Evolutionary conservation across 2,113 vertebrate species (phyloP).

Genomic region (Ondatra zibethicus): DNA sequence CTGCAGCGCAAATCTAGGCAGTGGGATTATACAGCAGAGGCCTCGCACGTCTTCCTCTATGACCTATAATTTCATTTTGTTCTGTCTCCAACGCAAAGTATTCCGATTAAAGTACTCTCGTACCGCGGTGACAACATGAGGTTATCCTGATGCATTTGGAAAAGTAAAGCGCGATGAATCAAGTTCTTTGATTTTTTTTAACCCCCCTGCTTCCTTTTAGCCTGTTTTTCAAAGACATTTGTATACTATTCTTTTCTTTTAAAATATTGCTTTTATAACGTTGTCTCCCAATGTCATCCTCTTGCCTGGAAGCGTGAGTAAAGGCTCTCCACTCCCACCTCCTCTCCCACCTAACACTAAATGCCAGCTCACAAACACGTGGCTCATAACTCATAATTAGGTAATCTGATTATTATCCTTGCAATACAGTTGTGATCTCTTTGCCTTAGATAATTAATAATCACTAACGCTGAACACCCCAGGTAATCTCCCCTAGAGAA

Average conservation of each 20-base stretch:
- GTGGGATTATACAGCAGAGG: neutral
- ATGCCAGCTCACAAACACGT: neutral
- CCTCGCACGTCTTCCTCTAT: neutral
- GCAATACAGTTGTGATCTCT: neutral
- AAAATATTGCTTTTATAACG: neutral
- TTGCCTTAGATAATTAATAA: neutral
- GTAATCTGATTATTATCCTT: neutral
- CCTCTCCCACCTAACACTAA: neutral
- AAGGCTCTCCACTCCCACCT: neutral
- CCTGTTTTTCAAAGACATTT: constrained; percentile 19
- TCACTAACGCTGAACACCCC: neutral
- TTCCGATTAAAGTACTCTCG: neutral
- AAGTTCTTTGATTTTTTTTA: neutral
- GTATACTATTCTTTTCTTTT: neutral
- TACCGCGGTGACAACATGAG: neutral
- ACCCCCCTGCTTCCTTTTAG: neutral
- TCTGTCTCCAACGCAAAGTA: constrained; percentile 49
- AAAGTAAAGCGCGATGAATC: neutral
- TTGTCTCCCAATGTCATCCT: neutral
- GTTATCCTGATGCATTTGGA: neutral
- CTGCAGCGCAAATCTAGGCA: constrained; percentile 32
- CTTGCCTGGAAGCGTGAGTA: neutral
- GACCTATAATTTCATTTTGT: constrained; percentile 46
- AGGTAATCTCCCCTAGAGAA: neutral
- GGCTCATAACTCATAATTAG: neutral